Evolutionary conservation across 30 jellyfish, hydroid and myxozoan genomes (phyloP), one percentile per base, ranked within the genome.

Genomic region (Phacellophora camtschatica): DNA sequence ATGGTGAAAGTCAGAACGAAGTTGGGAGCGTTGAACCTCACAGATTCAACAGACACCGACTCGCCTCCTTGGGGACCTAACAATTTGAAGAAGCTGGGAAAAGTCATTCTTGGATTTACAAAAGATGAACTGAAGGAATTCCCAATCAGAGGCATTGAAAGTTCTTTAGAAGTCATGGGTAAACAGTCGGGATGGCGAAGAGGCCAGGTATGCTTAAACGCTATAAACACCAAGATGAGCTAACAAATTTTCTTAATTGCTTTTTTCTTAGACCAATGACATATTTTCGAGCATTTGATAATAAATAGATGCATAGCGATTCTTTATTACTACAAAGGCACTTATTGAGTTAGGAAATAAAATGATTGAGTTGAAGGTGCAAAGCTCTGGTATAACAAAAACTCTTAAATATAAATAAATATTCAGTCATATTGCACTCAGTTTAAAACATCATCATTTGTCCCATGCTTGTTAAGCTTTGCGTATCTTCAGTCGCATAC

Each of bases 181-280:
- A 71, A 81, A 54, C 95, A 89, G 24, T 55, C 74, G 11, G 97
- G 95, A 28, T 89, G 97, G 97, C 72, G 87, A 66, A 82, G 97
- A 48, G 91, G 97, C 37, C 90, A 78, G 95, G 97, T 88, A 36
- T 18, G 89, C n/a, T n/a, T 41, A 8, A 41, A 10, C 55, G 10
- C 16, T 16, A 10, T 16, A 8, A 41, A 41, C 10, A 41, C 55
- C 10, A 41, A 53, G 25, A 12, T 8, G 27, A 19, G 27, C 6
- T 53, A 53, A 7, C 20, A 8, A 8, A 28, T 61, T 5, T 61
- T 9, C 54, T 41, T 41, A 41, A 9, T n/a, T n/a, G n/a, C n/a
- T n/a, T n/a, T n/a, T n/a, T n/a, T n/a, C n/a, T n/a, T n/a, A n/a
- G n/a, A n/a, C n/a, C n/a, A n/a, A n/a, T n/a, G n/a, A n/a, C n/a